A percentile compares a stretch with the other conserved stretches of the same genome.
phyloP scores from a whole-genome alignment of 2,797 vertebrate species.

The Sphaeramia orbicularis region DNA sequence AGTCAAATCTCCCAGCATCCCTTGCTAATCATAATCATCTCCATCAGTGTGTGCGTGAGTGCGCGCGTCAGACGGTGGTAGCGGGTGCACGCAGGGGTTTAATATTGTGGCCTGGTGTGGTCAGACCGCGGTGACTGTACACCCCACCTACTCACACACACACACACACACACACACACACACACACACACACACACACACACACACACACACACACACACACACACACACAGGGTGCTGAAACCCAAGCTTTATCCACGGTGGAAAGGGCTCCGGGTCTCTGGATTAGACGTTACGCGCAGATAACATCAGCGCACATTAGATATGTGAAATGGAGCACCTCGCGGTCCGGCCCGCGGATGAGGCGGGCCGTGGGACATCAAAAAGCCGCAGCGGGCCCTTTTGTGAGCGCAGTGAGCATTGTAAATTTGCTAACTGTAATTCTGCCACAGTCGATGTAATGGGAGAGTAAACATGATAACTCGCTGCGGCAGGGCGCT shows the following conservation, averaged over 20 bases:
- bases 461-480: slow-evolving; percentile 78
- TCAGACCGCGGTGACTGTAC: slow-evolving; percentile 62
- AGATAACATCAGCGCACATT: slow-evolving; percentile 85
- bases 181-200: too few species aligned
- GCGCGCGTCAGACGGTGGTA: background rate
- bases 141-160: background rate
- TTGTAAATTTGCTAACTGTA: slow-evolving; percentile 78
- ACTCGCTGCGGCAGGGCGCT: slow-evolving; percentile 48
- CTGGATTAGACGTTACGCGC: slow-evolving; percentile 81
- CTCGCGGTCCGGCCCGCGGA: slow-evolving; percentile 63
- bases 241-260: slow-evolving; percentile 85
- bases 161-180: too few species aligned
- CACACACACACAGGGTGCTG: slow-evolving; percentile 48
- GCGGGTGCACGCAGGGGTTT: slow-evolving; percentile 34
- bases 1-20: too few species aligned
- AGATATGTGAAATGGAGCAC: slow-evolving; percentile 82
- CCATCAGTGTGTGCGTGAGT: background rate
- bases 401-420: slow-evolving; percentile 62
- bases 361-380: slow-evolving; percentile 50
- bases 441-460: slow-evolving; percentile 71
- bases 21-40: background rate
- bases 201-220: slow-evolving; percentile 23
- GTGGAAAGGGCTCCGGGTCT: slow-evolving; percentile 79
- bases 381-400: slow-evolving; percentile 59
- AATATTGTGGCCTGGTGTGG: slow-evolving; percentile 60